Percentiles rank a stretch among this genome's conserved stretches.
Evolutionary conservation across 2,797 vertebrate genomes (phyloP).

Genomic region (Notolabrus celidotus): DNA sequence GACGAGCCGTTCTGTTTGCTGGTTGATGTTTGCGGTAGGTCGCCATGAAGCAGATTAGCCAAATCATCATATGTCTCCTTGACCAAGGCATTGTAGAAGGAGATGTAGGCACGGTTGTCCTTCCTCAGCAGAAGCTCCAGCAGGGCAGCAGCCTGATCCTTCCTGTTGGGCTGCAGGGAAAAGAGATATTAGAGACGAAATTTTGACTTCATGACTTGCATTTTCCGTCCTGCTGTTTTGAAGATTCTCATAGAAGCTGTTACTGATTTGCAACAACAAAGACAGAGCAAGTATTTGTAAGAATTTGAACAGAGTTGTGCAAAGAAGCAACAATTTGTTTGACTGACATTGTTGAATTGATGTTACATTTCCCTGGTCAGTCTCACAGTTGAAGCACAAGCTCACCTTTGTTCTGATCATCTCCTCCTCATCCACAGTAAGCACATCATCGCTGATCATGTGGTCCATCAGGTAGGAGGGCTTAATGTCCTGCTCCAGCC

Average conservation of each 20-base stretch:
- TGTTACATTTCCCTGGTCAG: neutral
- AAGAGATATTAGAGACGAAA: neutral
- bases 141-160: slow-evolving; percentile 88
- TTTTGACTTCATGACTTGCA: too few species aligned
- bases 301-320: too few species aligned
- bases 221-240: neutral
- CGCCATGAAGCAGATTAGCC: slow-evolving; percentile 87
- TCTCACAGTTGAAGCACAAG: neutral
- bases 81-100: slow-evolving; percentile 95
- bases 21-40: slow-evolving; percentile 82
- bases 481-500: slow-evolving; percentile 93
- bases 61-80: slow-evolving; percentile 92
- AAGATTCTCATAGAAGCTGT: neutral
- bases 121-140: slow-evolving; percentile 91
- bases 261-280: too few species aligned
- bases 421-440: slow-evolving; percentile 90
- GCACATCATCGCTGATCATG: slow-evolving; percentile 91
- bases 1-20: slow-evolving; percentile 79
- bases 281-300: neutral
- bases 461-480: slow-evolving; percentile 93
- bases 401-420: slow-evolving; percentile 88
- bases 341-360: too few species aligned
- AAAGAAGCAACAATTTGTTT: too few species aligned
- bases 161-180: slow-evolving; percentile 83
- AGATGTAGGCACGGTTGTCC: slow-evolving; percentile 91